Conservation (phyloP, 37 sponge, comb jelly and placozoan species). For the Lycopodina hypogea region DNA sequence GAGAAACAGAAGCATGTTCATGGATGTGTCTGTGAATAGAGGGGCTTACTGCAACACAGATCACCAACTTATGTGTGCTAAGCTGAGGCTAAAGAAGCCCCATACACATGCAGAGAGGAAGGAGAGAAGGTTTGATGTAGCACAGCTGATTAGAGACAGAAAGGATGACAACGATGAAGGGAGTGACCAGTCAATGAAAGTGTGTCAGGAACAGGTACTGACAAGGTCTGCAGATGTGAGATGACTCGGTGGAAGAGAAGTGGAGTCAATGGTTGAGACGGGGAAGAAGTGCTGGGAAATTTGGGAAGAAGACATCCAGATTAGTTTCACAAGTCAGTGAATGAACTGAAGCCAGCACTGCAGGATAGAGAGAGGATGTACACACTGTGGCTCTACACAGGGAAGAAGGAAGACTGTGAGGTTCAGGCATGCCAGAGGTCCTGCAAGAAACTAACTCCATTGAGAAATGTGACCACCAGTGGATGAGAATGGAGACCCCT, state of each 20-base stretch:
- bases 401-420: too few species aligned
- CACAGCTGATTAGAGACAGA: slow-evolving; percentile 5
- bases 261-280: background rate
- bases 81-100: background rate
- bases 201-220: background rate
- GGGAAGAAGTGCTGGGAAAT: background rate
- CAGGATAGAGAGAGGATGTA: background rate
- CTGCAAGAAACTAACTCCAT: too few species aligned
- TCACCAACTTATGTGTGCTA: slow-evolving; percentile 14
- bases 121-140: background rate
- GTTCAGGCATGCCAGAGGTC: too few species aligned
- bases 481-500: too few species aligned
- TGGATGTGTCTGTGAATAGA: too few species aligned
- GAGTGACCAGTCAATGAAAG: background rate
- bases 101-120: background rate
- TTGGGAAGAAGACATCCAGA: slow-evolving; percentile 9
- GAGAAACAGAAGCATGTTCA: background rate
- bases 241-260: background rate
- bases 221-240: background rate
- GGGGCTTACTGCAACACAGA: slow-evolving; percentile 34
- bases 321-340: slow-evolving; percentile 7
- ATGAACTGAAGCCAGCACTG: background rate
- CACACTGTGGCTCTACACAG: background rate
- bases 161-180: background rate
- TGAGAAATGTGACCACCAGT: too few species aligned